phyloP scores from a whole-genome alignment of 2,797 vertebrate genomes.

The Eremophila alpestris region DNA sequence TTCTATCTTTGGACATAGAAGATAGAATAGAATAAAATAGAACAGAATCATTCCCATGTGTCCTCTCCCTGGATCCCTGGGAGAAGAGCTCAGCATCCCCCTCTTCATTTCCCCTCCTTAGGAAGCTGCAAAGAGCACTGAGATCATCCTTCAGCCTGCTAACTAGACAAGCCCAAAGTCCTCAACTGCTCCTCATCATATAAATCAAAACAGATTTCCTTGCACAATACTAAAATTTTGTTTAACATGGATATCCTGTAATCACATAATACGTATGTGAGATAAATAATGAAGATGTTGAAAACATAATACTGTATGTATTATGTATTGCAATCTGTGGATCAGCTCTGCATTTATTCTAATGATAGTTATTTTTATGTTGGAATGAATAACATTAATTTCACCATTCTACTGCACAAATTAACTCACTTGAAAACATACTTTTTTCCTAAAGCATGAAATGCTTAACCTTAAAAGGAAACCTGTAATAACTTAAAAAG shows the following conservation, averaged over 20 bases:
- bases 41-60: rapidly evolving
- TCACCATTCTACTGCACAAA: background rate
- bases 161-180: background rate
- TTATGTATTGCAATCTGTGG: background rate
- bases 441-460: background rate
- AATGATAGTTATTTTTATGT: background rate
- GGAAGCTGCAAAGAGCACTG: background rate
- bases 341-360: background rate
- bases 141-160: background rate
- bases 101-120: background rate
- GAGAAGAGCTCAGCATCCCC: background rate
- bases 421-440: background rate
- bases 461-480: background rate
- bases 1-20: background rate
- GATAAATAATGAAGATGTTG: background rate
- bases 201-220: background rate
- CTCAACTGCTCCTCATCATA: background rate
- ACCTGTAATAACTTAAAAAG: background rate
- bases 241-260: background rate
- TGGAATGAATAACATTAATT: background rate
- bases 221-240: background rate
- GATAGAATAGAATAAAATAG: background rate
- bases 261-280: no score
- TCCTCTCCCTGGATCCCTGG: background rate
- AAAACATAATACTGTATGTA: background rate